Percentiles rank a stretch among this genome's conserved stretches.
These are phyloP conservation scores for Schizothorax lantsangensis DNA, from an alignment of 2,797 vertebrate species.

Conservation along the genomic window DNA sequence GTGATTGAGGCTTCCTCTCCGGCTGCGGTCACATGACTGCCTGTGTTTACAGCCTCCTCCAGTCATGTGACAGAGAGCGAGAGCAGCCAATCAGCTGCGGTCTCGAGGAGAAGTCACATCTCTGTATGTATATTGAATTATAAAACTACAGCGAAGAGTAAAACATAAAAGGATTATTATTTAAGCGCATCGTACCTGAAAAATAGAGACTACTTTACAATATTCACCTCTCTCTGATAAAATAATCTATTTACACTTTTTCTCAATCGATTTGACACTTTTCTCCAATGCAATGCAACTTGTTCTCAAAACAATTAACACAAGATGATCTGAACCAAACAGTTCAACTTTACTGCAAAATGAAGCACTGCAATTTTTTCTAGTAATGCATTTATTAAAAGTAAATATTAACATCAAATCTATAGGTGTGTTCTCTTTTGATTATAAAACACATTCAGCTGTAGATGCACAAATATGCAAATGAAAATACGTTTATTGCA, in stretches of 20 bases:
- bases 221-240: background rate
- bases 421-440: too few relatives aligned
- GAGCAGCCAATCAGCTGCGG: constrained; percentile 59
- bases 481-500: too few relatives aligned
- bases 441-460: too few relatives aligned
- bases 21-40: constrained; percentile 71
- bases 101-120: background rate
- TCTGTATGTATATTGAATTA: background rate
- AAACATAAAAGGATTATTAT: background rate
- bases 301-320: too few relatives aligned
- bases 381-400: too few relatives aligned
- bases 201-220: background rate
- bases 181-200: background rate
- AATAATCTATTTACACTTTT: background rate
- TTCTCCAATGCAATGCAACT: too few relatives aligned
- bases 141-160: background rate
- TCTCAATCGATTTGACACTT: too few relatives aligned
- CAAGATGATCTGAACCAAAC: too few relatives aligned
- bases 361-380: too few relatives aligned
- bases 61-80: constrained; percentile 62
- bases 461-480: too few relatives aligned
- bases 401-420: too few relatives aligned
- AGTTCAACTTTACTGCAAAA: too few relatives aligned
- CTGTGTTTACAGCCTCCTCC: constrained; percentile 52
- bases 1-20: constrained; percentile 13